Conservation (phyloP, 23 tunicate species). For the Oikopleura vanhoeffeni region DNA sequence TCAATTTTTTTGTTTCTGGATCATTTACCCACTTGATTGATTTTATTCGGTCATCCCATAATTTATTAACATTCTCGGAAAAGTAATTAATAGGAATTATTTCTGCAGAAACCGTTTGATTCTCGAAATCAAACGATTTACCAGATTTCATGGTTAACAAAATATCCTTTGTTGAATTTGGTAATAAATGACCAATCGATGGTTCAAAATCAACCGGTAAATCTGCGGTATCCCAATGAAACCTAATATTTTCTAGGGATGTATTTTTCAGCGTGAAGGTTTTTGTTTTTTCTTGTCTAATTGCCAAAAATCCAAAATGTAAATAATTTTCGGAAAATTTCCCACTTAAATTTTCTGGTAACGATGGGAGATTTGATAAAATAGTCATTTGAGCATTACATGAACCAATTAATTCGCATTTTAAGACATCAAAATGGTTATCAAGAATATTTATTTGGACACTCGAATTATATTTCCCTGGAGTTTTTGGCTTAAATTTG, state of each 20-base stretch:
- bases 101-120: not conserved
- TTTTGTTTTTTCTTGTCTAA: not conserved
- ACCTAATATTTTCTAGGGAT: not conserved
- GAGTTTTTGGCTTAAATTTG: too few relatives aligned
- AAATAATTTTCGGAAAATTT: not conserved
- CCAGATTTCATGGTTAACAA: not conserved
- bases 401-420: not conserved
- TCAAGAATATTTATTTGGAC: not conserved
- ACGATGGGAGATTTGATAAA: not conserved
- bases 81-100: not conserved
- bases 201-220: not conserved
- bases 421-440: not conserved
- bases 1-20: not conserved
- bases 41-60: not conserved
- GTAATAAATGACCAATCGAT: not conserved
- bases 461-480: not conserved
- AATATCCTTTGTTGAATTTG: not conserved
- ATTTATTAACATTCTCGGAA: not conserved
- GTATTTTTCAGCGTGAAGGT: not conserved
- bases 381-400: not conserved
- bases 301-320: not conserved
- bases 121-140: not conserved
- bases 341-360: not conserved
- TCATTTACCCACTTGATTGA: not conserved
- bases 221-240: not conserved